These are phyloP conservation scores for Arctocebus calabarensis DNA, from an alignment of 2,797 vertebrate species.

Conservation along the genomic window DNA sequence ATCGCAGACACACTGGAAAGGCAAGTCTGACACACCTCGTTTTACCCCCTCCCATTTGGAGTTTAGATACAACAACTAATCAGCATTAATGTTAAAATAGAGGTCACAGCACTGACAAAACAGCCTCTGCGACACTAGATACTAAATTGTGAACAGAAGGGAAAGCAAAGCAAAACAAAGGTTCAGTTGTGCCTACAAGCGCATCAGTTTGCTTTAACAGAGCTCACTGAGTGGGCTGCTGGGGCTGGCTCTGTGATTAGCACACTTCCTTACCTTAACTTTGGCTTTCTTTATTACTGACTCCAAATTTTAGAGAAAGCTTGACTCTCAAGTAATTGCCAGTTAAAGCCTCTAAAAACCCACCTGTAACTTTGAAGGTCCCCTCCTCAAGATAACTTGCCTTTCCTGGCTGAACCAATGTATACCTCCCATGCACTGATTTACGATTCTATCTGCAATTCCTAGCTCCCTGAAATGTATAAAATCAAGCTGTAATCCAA, in stretches of 20 bases:
- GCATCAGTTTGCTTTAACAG: background rate
- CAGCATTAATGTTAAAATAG: background rate
- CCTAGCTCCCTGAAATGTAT: background rate
- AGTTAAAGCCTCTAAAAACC: background rate
- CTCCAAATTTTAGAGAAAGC: background rate
- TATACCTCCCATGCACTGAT: background rate
- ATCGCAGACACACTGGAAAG: background rate
- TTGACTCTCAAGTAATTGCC: background rate
- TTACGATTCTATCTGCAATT: background rate
- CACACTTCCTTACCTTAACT: background rate
- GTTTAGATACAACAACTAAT: background rate
- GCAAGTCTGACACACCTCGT: background rate
- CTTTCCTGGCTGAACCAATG: background rate
- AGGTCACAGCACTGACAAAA: background rate
- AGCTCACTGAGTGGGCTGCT: too few species aligned
- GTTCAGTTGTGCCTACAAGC: background rate
- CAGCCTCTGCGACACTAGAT: too few species aligned
- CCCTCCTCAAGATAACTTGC: background rate
- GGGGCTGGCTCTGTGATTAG: background rate
- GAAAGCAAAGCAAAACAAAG: background rate
- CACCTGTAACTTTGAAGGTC: background rate
- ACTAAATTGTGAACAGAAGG: background rate
- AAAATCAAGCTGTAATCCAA: background rate
- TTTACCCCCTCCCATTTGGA: background rate
- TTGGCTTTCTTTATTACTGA: too few species aligned